These are phyloP conservation scores for Ceramica pisi DNA, from an alignment of 2,888 invertebrate genomes.

Conservation along the genomic window DNA sequence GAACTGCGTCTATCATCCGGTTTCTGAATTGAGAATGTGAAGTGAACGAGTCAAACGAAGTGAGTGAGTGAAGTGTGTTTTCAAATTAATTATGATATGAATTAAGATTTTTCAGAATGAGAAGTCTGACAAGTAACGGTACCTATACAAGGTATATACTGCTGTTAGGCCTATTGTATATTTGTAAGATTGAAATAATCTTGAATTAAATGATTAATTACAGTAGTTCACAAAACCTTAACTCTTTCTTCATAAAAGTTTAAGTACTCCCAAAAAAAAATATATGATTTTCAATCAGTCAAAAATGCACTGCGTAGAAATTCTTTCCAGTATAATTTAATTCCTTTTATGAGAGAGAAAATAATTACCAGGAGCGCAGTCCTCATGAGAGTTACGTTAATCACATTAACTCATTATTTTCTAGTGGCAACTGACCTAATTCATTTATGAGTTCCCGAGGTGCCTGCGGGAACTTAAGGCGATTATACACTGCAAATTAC, in stretches of 20 bases:
- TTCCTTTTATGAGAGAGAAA: conserved; percentile 19
- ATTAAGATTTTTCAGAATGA: no score
- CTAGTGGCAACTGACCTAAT: conserved; percentile 63
- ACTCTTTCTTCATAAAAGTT: no score
- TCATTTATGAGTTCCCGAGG: conserved; percentile 50
- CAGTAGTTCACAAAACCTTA: not conserved
- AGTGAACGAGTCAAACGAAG: no score
- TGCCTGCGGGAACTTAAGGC: conserved; percentile 31
- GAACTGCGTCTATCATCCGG: no score
- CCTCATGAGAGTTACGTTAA: conserved; percentile 44
- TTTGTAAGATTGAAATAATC: no score
- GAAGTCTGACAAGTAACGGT: no score
- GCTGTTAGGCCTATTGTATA: no score
- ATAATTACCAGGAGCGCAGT: conserved; percentile 37
- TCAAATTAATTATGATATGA: no score
- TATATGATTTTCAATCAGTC: not conserved
- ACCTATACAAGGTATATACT: no score
- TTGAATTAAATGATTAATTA: no score
- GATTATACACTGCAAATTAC: conserved; percentile 42
- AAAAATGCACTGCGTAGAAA: not conserved
- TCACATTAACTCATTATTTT: conserved; percentile 59
- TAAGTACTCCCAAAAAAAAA: not conserved
- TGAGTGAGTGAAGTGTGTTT: no score
- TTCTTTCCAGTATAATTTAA: conserved; percentile 12
- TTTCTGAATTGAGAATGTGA: no score